Evolutionary conservation across 2,797 vertebrate species (phyloP).

Genomic region (Anas bahamensis): DNA sequence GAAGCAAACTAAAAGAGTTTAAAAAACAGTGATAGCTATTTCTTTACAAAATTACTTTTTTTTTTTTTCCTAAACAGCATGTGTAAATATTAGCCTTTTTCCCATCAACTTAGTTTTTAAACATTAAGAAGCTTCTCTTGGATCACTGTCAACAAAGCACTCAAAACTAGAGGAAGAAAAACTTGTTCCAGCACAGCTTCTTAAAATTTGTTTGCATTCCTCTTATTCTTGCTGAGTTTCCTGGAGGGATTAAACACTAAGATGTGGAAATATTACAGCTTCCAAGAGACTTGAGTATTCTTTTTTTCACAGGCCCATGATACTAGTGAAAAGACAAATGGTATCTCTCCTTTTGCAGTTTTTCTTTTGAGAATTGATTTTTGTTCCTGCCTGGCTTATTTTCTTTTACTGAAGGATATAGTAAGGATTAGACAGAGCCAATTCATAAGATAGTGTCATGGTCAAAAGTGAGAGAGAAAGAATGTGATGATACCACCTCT

Average conservation of each 20-base stretch:
- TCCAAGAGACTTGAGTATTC: neutral
- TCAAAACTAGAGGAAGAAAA: conserved; percentile 12
- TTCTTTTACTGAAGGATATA: conserved; percentile 21
- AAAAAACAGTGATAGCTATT: neutral
- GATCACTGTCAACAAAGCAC: neutral
- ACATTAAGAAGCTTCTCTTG: neutral
- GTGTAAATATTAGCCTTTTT: neutral
- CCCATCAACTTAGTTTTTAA: neutral
- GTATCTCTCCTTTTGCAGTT: neutral
- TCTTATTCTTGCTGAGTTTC: conserved; percentile 30
- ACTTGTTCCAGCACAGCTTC: neutral
- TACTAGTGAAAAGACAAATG: conserved; percentile 11
- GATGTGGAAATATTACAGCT: conserved; percentile 18
- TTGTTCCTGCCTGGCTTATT: conserved; percentile 26
- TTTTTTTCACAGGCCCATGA: neutral
- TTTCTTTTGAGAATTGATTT: conserved; percentile 25
- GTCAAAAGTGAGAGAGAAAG: neutral
- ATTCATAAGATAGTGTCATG: neutral
- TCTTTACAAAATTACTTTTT: neutral
- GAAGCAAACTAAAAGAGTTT: neutral
- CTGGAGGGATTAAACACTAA: conserved; percentile 40
- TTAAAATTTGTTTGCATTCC: conserved; percentile 49
- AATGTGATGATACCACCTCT: neutral
- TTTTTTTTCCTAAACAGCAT: neutral
- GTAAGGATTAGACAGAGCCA: conserved; percentile 11